Percentiles rank a stretch among this genome's conserved stretches.
Conservation (phyloP, 2,113 vertebrate species). For the Numenius arquata region DNA sequence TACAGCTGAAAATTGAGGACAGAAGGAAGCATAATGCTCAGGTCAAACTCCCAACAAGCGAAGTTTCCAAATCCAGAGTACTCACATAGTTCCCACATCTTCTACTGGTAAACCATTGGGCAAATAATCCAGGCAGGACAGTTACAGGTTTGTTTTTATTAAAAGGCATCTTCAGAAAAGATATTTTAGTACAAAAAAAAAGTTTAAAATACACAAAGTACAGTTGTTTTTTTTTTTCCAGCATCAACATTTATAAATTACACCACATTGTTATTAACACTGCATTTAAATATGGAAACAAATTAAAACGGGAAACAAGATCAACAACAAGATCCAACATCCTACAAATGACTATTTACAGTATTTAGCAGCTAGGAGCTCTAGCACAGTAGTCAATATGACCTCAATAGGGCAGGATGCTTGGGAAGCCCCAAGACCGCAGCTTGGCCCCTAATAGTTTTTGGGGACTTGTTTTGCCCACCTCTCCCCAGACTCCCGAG, state of each 20-base stretch:
- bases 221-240: not conserved
- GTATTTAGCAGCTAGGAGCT: slow-evolving; percentile 47
- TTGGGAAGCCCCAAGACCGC: slow-evolving; percentile 55
- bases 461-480: not conserved
- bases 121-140: not conserved
- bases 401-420: slow-evolving; percentile 48
- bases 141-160: slow-evolving; percentile 38
- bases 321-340: not conserved
- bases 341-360: slow-evolving; percentile 54
- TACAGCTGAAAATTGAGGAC: not conserved
- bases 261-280: slow-evolving; percentile 22
- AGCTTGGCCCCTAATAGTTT: not conserved
- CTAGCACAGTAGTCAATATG: slow-evolving; percentile 66
- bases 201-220: slow-evolving; percentile 44
- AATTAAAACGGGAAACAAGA: not conserved
- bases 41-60: not conserved
- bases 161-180: slow-evolving; percentile 59
- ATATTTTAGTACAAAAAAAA: slow-evolving; percentile 42
- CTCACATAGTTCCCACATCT: not conserved
- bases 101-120: not conserved
- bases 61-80: not conserved
- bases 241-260: slow-evolving; percentile 59
- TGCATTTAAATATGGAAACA: slow-evolving; percentile 55
- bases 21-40: not conserved
- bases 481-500: not conserved